A percentile compares a stretch with the other conserved stretches of the same genome.
Conservation (phyloP, 2,113 vertebrate genomes). For the Cyanoramphus novaezelandiae region DNA sequence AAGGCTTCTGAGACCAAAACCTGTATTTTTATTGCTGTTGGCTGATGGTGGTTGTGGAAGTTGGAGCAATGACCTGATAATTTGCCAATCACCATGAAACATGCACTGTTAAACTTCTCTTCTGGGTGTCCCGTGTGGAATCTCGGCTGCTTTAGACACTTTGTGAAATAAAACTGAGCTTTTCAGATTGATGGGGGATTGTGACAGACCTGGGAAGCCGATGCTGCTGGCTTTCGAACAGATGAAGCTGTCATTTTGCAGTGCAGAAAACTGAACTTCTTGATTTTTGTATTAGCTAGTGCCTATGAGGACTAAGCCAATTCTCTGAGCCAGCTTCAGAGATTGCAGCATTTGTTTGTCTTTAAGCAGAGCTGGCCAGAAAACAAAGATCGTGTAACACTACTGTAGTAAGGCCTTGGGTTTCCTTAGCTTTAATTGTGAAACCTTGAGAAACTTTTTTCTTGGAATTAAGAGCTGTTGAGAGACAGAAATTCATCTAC, state of each 20-base stretch:
- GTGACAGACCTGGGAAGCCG: conserved; percentile 30
- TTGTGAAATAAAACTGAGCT: neutral
- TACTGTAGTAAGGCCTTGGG: neutral
- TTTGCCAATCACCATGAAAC: conserved; percentile 66
- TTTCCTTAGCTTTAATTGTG: conserved; percentile 20
- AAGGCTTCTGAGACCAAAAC: conserved; percentile 58
- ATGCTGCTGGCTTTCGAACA: conserved; percentile 24
- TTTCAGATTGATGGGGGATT: neutral
- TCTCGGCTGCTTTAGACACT: neutral
- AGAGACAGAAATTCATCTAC: neutral
- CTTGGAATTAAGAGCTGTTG: conserved; percentile 4
- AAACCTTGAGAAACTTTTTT: neutral
- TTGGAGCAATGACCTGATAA: conserved; percentile 67
- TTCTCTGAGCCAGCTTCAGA: conserved; percentile 16
- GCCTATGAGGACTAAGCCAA: neutral
- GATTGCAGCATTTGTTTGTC: conserved; percentile 43
- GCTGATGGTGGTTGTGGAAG: conserved; percentile 61
- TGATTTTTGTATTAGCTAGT: neutral
- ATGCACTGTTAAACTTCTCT: conserved; percentile 6
- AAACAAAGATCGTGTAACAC: conserved; percentile 17
- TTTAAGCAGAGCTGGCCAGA: conserved; percentile 44
- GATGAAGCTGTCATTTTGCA: neutral
- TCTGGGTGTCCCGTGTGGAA: conserved; percentile 19
- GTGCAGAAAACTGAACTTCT: neutral
- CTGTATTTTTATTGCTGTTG: conserved; percentile 66